Evolutionary conservation across 64 coral and sea anemone species (phyloP).

Genomic region (Montipora foliosa): DNA sequence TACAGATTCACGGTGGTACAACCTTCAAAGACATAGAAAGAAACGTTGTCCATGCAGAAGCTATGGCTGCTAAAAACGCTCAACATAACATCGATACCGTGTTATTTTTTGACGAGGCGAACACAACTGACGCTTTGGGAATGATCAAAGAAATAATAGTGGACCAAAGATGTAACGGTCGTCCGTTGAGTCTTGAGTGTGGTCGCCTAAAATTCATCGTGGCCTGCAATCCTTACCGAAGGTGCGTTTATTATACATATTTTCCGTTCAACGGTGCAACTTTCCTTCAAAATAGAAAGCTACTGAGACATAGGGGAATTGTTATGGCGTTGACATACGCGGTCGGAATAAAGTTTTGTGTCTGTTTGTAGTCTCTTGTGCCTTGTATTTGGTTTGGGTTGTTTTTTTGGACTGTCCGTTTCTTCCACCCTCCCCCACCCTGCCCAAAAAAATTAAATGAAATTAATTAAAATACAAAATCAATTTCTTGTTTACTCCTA

Average conservation of each 20-base stretch:
- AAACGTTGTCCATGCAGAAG: conserved; percentile 72
- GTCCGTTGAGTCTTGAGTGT: background rate
- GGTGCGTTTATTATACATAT: background rate
- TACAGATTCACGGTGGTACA: conserved; percentile 78
- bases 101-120: conserved; percentile 82
- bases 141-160: conserved; percentile 85
- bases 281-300: too few species aligned
- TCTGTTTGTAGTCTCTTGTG: too few species aligned
- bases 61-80: conserved; percentile 37
- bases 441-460: too few species aligned
- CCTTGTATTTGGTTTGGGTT: too few species aligned
- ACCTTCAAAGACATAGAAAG: conserved; percentile 68
- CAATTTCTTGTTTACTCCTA: too few species aligned
- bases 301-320: too few species aligned
- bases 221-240: conserved; percentile 85
- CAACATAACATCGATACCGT: conserved; percentile 53
- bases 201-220: conserved; percentile 73
- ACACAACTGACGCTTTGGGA: conserved; percentile 77
- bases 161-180: conserved; percentile 77
- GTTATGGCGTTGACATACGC: too few species aligned
- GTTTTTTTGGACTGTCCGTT: too few species aligned
- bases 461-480: too few species aligned
- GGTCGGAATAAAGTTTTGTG: too few species aligned
- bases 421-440: too few species aligned
- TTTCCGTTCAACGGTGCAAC: background rate